A percentile compares a stretch with the other conserved stretches of the same genome.
Evolutionary conservation across 2,113 vertebrate genomes (phyloP).

Genomic region (Carassius auratus): DNA sequence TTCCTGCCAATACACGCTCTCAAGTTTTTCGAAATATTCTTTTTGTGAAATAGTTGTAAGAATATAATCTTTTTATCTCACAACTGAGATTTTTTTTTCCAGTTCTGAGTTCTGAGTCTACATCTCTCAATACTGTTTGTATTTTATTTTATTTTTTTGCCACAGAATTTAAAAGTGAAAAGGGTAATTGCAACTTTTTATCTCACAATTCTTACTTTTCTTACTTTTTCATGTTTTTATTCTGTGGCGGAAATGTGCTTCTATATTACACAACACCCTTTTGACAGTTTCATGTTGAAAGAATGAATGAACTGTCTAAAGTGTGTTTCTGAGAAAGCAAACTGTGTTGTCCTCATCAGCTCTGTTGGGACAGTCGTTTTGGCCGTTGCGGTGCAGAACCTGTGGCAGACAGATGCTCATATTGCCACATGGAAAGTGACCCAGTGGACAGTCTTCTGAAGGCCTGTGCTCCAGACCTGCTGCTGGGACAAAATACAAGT

Average conservation of each 20-base stretch:
- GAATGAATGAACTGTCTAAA: too few relatives aligned
- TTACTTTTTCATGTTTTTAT: too few relatives aligned
- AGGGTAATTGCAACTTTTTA: too few relatives aligned
- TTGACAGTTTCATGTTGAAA: too few relatives aligned
- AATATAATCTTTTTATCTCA: not conserved
- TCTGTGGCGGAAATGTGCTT: too few relatives aligned
- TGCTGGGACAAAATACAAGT: not conserved
- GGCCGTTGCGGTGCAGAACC: conserved; percentile 78
- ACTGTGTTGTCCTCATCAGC: conserved; percentile 73
- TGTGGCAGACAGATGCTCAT: conserved; percentile 74
- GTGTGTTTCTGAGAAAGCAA: too few relatives aligned
- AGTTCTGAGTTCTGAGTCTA: not conserved
- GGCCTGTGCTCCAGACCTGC: conserved; percentile 50
- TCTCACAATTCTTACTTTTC: too few relatives aligned
- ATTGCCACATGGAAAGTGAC: conserved; percentile 84
- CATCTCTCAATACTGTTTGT: too few relatives aligned
- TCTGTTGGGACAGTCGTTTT: conserved; percentile 80
- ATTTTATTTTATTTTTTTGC: too few relatives aligned
- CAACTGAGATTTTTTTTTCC: too few relatives aligned
- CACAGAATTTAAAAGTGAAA: too few relatives aligned
- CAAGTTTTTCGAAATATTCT: not conserved
- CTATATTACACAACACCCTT: too few relatives aligned
- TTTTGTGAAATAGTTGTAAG: not conserved
- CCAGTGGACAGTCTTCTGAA: conserved; percentile 69
- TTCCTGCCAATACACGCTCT: not conserved